Evolutionary conservation across 2,797 vertebrate species (phyloP).

Genomic region (Gouania willdenowi): DNA sequence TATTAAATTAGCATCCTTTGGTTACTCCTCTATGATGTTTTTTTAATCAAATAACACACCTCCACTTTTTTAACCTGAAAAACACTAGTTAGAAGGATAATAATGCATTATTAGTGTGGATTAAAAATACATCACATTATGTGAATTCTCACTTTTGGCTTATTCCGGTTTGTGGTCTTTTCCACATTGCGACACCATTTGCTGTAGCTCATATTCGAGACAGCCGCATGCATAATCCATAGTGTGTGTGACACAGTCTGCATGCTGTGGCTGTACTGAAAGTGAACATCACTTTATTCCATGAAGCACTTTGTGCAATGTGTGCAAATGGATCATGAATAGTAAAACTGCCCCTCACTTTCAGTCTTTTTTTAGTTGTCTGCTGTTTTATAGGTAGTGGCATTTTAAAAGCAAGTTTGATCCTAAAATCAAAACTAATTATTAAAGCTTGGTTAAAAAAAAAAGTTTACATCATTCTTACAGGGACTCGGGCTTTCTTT

Average conservation of each 20-base stretch:
- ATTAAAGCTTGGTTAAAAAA: not conserved
- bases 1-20: conserved; percentile 35
- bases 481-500: too few species aligned
- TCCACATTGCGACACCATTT: conserved; percentile 10
- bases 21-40: conserved; percentile 5
- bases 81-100: conserved; percentile 40
- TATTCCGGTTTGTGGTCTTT: conserved; percentile 7
- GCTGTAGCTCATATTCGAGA: conserved; percentile 15
- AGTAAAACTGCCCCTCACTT: conserved; percentile 6
- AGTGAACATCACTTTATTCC: conserved; percentile 15
- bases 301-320: conserved; percentile 15
- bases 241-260: conserved; percentile 2
- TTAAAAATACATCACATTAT: conserved; percentile 46
- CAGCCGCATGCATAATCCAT: conserved; percentile 35
- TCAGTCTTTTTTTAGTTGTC: not conserved
- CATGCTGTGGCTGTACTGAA: not conserved
- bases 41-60: conserved; percentile 25
- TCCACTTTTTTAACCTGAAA: conserved; percentile 21
- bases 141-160: conserved; percentile 42
- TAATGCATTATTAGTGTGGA: conserved; percentile 43
- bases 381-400: not conserved
- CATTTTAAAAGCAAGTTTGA: not conserved
- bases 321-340: conserved; percentile 1
- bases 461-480: too few species aligned
- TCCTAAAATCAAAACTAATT: not conserved